Evolutionary conservation across 2,888 invertebrate species (phyloP), one percentile per base, ranked within the genome.

Genomic region (Anarsia innoxiella): DNA sequence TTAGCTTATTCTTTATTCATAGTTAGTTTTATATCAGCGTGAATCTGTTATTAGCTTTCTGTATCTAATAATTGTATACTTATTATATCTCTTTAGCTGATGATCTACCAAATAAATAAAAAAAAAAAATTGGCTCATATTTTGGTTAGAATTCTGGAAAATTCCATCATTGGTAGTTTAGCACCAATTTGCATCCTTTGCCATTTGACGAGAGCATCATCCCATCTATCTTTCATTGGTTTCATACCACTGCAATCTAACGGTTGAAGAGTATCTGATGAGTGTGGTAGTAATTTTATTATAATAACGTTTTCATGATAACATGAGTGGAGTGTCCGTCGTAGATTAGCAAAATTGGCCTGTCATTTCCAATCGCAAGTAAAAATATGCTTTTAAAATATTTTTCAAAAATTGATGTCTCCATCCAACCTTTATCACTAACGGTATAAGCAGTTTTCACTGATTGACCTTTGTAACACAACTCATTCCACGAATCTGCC

Each of bases 261-360:
- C 3, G 27, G 27, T 10, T 27, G 27, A 3, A 27, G n/a, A 3
- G n/a, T 10, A 27, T 19, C 4, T 19, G 19, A n/a, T 10, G 28
- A 10, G 11, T 28, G 28, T 3, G 28, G 28, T 12, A 13, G 28
- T 11, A 39, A 13, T 29, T 39, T 39, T 10, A 39, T 13, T 13
- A 39, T 8, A 28, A 34, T 12, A 14, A 39, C 29, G 19, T 34
- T 39, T 31, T 31, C 6, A 36, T 5, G 12, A 37, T 27, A 0
- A 43, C 36, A 12, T 43, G 43, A 2, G 37, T 43, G 2, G 12
- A 26, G 15, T 43, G 40, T 8, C 43, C 43, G 15, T 43, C 43
- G 23, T 40, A 43, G n/a, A 35, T n/a, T 2, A 35, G 2, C 8
- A 42, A 23, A 5, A 37, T 13, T 10, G 39, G 29, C 1, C 27